A percentile compares a stretch with the other conserved stretches of the same genome.
phyloP scores from a whole-genome alignment of 2,113 vertebrate genomes.

The Caranx ignobilis region DNA sequence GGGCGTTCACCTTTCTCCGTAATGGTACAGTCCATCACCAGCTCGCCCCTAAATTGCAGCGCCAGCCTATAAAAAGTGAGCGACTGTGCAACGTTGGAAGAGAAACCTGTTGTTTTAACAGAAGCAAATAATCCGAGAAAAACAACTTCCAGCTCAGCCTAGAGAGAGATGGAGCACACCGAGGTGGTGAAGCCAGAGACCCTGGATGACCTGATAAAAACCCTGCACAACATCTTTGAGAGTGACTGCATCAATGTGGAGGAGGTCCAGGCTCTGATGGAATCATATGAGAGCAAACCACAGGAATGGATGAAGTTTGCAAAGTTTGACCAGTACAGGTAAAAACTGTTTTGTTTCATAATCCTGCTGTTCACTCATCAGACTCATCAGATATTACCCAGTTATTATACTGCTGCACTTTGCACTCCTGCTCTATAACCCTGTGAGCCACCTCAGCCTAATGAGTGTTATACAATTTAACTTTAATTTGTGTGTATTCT shows the following conservation, averaged over 20 bases:
- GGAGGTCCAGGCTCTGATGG: conserved; percentile 92
- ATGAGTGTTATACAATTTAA: neutral
- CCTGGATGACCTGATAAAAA: conserved; percentile 87
- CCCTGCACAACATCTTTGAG: conserved; percentile 88
- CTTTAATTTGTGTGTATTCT: neutral
- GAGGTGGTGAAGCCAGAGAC: conserved; percentile 86
- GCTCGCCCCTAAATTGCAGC: conserved; percentile 57
- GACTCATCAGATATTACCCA: neutral
- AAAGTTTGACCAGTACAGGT: conserved; percentile 94
- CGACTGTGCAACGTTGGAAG: conserved; percentile 23
- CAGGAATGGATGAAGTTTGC: conserved; percentile 91
- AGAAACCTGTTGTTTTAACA: neutral
- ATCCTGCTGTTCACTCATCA: neutral
- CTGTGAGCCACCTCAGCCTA: neutral
- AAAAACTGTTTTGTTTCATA: conserved; percentile 33
- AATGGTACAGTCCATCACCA: conserved; percentile 81
- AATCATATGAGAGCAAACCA: conserved; percentile 91
- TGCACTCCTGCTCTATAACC: neutral
- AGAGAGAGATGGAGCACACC: conserved; percentile 85
- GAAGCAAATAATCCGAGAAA: neutral
- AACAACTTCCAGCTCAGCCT: neutral
- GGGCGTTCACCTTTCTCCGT: conserved; percentile 39
- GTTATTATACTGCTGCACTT: conserved; percentile 36
- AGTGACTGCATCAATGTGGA: conserved; percentile 88
- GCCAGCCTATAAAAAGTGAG: conserved; percentile 73